Evolutionary conservation across 1,140 invertebrate species (phyloP), one percentile per base, ranked within the genome.

Genomic region (Branchinecta lynchi): DNA sequence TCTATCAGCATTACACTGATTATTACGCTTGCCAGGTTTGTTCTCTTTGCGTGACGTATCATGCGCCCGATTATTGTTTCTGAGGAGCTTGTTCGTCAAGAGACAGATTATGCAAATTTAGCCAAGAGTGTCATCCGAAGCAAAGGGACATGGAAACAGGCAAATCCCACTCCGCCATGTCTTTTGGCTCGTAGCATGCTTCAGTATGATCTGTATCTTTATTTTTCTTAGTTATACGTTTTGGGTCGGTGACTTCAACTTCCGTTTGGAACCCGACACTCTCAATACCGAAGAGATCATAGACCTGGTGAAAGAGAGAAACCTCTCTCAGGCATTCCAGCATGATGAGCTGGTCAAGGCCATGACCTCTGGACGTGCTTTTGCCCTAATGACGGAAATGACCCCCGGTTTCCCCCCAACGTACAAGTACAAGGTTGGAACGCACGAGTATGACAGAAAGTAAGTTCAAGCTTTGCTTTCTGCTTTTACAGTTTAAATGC

Each of bases 201-300:
- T n/a, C n/a, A n/a, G n/a, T n/a, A n/a, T 32, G 1, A 32, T 32
- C 1, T 32, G 2, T 32, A 32, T 32, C 32, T 32, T 32, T 72
- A 75, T 72, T 69, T 67, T 71, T 80, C 81, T 69, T 77, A 93
- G 90, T 75, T 96, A 95, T 77, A 86, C 94, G 10, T 94, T 97
- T 78, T 96, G 92, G 92, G 85, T 96, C 73, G 94, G 94, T 3
- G 93, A 96, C 76, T 79, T 96, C 60, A 97, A 97, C 78, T 97
- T 96, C 77, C 86, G 94, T 0, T 80, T 96, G 8, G 77, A 86
- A 21, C 78, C 68, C 8, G 84, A 84, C 71, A 81, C 80, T 12
- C 81, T 85, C 70, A 81, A 83, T 0, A 80, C 86, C 0, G 79
- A 83, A 70, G 86, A 89, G 72, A 90, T 95, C 44, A 81, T 84